These are phyloP conservation scores for Julus scanicus DNA, from an alignment of 2,888 invertebrate genomes.

Conservation along the genomic window DNA sequence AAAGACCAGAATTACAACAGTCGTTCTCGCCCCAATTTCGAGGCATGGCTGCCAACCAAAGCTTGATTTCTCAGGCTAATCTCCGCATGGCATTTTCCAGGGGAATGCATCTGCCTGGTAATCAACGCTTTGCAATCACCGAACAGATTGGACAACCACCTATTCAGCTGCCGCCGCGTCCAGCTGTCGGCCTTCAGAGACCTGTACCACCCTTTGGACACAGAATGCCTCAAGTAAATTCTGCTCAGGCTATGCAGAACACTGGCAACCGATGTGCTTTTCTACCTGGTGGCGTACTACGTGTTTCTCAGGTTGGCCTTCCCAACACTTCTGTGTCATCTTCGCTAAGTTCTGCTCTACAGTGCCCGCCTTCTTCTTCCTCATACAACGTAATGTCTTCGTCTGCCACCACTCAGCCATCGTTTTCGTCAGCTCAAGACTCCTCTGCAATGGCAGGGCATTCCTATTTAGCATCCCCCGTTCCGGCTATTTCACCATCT, in stretches of 20 bases:
- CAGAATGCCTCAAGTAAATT: background rate
- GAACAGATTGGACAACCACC: conserved; percentile 56
- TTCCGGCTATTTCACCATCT: conserved; percentile 26
- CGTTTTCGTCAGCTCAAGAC: background rate
- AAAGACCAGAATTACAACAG: conserved; percentile 25
- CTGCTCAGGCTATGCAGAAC: conserved; percentile 44
- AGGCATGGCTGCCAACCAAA: background rate
- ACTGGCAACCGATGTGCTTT: conserved; percentile 51
- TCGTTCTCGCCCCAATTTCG: conserved; percentile 15
- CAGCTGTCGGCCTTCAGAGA: background rate
- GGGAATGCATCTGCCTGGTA: conserved; percentile 41
- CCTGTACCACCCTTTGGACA: background rate
- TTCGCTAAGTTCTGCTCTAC: background rate
- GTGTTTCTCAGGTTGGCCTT: conserved; percentile 59
- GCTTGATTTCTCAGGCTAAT: conserved; percentile 26
- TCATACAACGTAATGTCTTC: background rate
- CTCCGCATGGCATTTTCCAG: conserved; percentile 10
- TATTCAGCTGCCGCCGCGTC: conserved; percentile 22
- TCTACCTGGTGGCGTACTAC: conserved; percentile 54
- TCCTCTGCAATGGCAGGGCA: background rate
- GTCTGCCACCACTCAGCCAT: background rate
- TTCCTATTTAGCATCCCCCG: background rate
- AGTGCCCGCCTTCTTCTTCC: background rate
- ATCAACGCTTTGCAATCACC: conserved; percentile 37
- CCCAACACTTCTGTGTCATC: conserved; percentile 43